Percentiles rank a stretch among this genome's conserved stretches.
Evolutionary conservation across 2,113 vertebrate species (phyloP).

Genomic region (Malurus cyaneus): DNA sequence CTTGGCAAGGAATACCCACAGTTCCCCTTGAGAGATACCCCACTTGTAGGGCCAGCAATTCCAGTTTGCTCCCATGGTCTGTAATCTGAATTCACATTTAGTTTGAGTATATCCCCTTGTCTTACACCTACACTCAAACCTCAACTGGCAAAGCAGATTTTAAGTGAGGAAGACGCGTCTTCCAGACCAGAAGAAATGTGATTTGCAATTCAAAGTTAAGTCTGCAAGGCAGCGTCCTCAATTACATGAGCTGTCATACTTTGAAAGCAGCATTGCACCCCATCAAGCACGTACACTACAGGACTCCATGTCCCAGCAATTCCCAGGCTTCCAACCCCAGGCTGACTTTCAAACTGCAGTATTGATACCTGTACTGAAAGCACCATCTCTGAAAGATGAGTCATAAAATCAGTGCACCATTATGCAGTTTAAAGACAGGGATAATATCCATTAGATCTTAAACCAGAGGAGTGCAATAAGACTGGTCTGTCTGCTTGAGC

Average conservation of each 20-base stretch:
- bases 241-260: neutral
- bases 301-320: neutral
- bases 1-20: neutral
- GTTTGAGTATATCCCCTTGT: neutral
- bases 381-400: neutral
- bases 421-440: neutral
- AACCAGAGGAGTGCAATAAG: neutral
- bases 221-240: neutral
- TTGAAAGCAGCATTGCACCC: neutral
- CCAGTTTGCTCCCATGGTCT: neutral
- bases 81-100: neutral
- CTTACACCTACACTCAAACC: neutral
- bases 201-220: slow-evolving; percentile 50
- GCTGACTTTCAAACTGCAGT: neutral
- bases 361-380: neutral
- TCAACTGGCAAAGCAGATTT: slow-evolving; percentile 17
- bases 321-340: neutral
- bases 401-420: neutral
- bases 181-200: slow-evolving; percentile 1
- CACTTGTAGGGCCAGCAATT: neutral
- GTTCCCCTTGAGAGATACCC: neutral
- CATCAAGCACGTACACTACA: neutral
- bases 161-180: neutral
- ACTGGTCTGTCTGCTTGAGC: neutral
- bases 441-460: neutral